Evolutionary conservation across 2,113 vertebrate genomes (phyloP), one percentile per base, ranked within the genome.

Genomic region (Pardalotus punctatus): DNA sequence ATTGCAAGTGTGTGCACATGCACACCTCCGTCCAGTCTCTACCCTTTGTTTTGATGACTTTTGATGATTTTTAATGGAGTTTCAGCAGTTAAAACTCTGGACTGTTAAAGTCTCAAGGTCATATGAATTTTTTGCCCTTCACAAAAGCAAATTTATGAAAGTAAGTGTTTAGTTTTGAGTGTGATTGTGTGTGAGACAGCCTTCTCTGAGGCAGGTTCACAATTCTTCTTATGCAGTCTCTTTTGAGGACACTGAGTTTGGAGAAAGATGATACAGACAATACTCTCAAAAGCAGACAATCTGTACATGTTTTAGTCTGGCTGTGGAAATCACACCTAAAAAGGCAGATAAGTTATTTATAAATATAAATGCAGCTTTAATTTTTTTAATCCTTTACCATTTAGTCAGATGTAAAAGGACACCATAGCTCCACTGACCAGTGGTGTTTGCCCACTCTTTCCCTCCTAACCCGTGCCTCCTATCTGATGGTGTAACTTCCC

Each of bases 21-120:
- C n/a, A 64, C 27, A 47, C 1, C n/a, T 72, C 36, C 58, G 27
- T 16, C 25, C 0, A 0, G 20, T 35, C 10, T 67, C 11, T 50
- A 38, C 21, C 3, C 2, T 76, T 60, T 40, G 9, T 81, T 89
- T 56, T 60, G 47, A 70, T 62, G 23, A 53, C 4, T 65, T 82
- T 13, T 65, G 22, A 53, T 78, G 33, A 28, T 38, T 76, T 77
- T 82, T 57, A 6, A n/a, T 40, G 25, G 43, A 31, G 12, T 66
- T 86, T 70, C 33, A 86, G 38, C 40, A 86, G 19, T 36, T 71
- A 40, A 62, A 76, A 45, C 14, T n/a, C 50, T 57, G 21, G 14
- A 51, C 54, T 53, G 1, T 27, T 28, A 14, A 40, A 42, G 16
- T 56, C 29, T 78, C 47, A 57, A 86, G 23, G 54, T 40, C 8